Evolutionary conservation across 1,140 invertebrate genomes (phyloP).

Genomic region (Solen grandis): DNA sequence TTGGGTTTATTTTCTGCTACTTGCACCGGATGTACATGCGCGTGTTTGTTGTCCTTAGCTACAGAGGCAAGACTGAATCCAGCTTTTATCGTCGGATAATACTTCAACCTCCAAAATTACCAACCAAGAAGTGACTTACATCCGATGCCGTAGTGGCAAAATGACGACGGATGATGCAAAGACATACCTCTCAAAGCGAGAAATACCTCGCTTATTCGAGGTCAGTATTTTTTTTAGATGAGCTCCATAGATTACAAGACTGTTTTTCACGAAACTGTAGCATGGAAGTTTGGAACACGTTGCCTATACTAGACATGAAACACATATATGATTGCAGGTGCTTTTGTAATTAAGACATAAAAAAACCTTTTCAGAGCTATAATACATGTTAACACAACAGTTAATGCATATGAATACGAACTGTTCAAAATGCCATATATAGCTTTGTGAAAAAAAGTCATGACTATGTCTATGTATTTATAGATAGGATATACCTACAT

Average conservation of each 20-base stretch:
- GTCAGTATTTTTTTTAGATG: constrained; percentile 62
- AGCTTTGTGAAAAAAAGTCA: too few relatives aligned
- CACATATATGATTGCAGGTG: too few relatives aligned
- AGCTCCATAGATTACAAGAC: too few relatives aligned
- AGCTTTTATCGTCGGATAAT: not conserved
- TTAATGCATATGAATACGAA: too few relatives aligned
- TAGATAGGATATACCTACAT: too few relatives aligned
- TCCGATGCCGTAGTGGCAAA: constrained; percentile 76
- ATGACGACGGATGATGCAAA: constrained; percentile 80
- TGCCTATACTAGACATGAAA: not conserved
- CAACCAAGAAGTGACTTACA: constrained; percentile 63
- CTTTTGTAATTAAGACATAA: too few relatives aligned
- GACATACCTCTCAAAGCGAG: constrained; percentile 77
- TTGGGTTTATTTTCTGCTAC: too few relatives aligned
- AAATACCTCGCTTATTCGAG: constrained; percentile 81
- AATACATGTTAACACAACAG: too few relatives aligned
- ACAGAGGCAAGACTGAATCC: constrained; percentile 46
- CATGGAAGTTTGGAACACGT: not conserved
- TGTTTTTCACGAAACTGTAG: not conserved
- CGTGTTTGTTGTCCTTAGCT: constrained; percentile 73
- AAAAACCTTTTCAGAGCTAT: too few relatives aligned
- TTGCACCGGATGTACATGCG: constrained; percentile 60
- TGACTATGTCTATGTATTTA: too few relatives aligned
- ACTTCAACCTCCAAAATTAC: constrained; percentile 66
- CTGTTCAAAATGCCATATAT: too few relatives aligned